Conservation (phyloP, 2,113 vertebrate species). For the Pachycephala philippinensis region DNA sequence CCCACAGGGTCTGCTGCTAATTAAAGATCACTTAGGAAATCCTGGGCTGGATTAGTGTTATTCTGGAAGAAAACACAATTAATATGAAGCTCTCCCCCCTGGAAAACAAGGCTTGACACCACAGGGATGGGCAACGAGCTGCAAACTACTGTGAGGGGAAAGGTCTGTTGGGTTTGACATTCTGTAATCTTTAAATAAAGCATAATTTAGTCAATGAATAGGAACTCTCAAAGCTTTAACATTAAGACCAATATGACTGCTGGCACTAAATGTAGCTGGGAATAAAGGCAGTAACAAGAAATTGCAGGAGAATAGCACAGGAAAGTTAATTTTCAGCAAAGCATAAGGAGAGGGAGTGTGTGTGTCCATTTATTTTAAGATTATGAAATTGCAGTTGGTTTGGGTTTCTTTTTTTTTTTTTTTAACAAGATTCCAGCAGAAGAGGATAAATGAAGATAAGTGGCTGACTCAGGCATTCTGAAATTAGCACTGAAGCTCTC, state of each 20-base stretch:
- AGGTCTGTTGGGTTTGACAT: background rate
- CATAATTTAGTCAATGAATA: background rate
- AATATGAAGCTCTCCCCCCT: background rate
- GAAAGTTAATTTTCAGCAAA: slow-evolving; percentile 7
- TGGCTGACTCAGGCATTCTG: slow-evolving; percentile 39
- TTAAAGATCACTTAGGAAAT: background rate
- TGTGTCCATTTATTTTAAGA: background rate
- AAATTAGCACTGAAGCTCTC: slow-evolving; percentile 20
- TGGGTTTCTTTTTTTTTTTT: background rate
- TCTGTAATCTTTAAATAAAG: background rate
- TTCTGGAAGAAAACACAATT: background rate
- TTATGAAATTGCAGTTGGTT: background rate
- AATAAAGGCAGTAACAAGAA: background rate
- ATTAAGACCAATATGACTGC: background rate
- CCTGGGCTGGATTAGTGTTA: background rate
- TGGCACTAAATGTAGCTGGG: background rate
- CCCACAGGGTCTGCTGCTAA: background rate
- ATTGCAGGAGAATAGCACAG: background rate
- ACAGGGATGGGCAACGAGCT: background rate
- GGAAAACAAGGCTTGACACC: background rate
- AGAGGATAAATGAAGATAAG: slow-evolving; percentile 42
- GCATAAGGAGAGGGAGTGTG: background rate
- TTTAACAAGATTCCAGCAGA: background rate
- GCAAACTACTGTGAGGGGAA: background rate
- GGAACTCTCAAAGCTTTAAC: background rate